These are phyloP conservation scores for Catharus ustulatus DNA, from an alignment of 2,797 vertebrate genomes.

Conservation along the genomic window DNA sequence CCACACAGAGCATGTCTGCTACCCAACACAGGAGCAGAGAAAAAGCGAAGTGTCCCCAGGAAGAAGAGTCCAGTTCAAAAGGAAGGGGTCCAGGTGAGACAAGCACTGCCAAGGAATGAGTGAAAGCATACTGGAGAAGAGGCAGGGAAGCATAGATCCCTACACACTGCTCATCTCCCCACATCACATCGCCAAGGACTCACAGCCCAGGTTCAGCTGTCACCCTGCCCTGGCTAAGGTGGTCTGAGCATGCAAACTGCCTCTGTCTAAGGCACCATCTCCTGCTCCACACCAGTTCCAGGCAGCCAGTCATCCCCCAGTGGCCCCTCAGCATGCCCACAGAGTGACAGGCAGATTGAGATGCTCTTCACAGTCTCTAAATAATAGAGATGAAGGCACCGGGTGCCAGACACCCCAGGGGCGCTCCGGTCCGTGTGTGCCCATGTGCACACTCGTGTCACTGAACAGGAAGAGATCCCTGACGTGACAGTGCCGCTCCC, in stretches of 20 bases:
- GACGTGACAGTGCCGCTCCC: not conserved
- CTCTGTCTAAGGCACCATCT: not conserved
- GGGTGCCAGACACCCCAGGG: not conserved
- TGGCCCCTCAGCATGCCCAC: fast-evolving
- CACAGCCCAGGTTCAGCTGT: fast-evolving
- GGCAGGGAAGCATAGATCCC: not conserved
- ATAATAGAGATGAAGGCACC: not conserved
- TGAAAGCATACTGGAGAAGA: not conserved
- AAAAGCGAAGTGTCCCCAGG: not conserved
- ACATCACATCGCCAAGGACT: not conserved
- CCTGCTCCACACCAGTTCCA: not conserved
- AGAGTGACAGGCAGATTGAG: fast-evolving
- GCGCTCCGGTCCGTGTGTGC: fast-evolving
- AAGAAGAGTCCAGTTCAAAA: not conserved
- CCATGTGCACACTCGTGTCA: not conserved
- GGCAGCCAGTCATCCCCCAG: not conserved
- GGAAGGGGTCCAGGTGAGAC: not conserved
- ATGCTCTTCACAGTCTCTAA: not conserved
- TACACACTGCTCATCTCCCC: not conserved
- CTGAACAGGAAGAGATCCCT: not conserved
- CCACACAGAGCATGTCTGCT: fast-evolving
- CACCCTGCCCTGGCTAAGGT: not conserved
- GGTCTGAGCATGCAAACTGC: not conserved
- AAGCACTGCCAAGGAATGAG: not conserved
- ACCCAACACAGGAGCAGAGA: fast-evolving